Conservation (phyloP, 2,888 invertebrate species). For the Sphaerophoria taeniata region DNA sequence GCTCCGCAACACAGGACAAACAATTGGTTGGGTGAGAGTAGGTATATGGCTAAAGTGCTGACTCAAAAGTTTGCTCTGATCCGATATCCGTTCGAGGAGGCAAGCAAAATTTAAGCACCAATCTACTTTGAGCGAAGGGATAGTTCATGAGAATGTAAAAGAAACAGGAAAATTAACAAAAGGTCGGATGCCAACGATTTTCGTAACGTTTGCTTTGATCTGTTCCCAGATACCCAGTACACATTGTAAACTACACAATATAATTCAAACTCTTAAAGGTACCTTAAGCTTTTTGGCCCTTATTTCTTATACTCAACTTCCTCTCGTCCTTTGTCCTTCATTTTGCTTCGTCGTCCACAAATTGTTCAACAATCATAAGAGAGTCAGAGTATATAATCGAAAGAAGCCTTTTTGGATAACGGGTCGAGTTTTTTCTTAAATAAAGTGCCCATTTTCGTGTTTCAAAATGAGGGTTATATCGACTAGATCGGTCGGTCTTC, state of each 20-base stretch:
- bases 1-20: not conserved
- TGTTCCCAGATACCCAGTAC: slow-evolving; percentile 21
- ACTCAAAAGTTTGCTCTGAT: slow-evolving; percentile 67
- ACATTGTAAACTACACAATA: slow-evolving; percentile 63
- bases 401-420: slow-evolving; percentile 51
- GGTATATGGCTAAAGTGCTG: slow-evolving; percentile 45
- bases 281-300: slow-evolving; percentile 2
- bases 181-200: slow-evolving; percentile 62
- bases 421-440: slow-evolving; percentile 23
- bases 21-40: slow-evolving; percentile 1
- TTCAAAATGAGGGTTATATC: slow-evolving; percentile 19
- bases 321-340: not conserved
- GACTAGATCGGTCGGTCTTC: not conserved
- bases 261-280: slow-evolving; percentile 63
- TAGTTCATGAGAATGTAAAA: not conserved
- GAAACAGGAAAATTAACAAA: slow-evolving; percentile 25
- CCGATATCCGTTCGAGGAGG: slow-evolving; percentile 71
- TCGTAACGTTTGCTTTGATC: slow-evolving; percentile 38
- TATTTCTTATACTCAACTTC: not conserved
- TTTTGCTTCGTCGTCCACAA: not conserved
- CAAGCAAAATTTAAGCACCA: slow-evolving; percentile 56
- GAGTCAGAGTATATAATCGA: slow-evolving; percentile 22
- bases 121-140: not conserved
- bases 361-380: slow-evolving; percentile 49
- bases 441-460: slow-evolving; percentile 45